Conservation (phyloP, 2,888 invertebrate genomes). For the Zhuqinia jingwanae region DNA sequence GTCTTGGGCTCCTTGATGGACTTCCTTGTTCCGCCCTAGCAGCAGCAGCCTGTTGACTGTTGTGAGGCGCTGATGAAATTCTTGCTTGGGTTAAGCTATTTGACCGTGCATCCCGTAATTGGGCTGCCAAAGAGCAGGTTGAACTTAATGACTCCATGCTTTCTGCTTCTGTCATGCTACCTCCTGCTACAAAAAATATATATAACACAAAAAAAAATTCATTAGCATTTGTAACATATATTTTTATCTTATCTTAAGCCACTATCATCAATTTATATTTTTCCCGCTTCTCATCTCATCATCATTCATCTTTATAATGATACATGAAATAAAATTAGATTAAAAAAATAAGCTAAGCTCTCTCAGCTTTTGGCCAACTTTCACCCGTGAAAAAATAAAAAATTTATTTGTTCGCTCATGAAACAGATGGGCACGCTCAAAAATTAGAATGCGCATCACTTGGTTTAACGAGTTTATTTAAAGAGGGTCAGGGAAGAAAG, state of each 20-base stretch:
- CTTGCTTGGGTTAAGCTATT: conserved; percentile 86
- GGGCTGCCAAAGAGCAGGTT: conserved; percentile 83
- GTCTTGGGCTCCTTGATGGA: conserved; percentile 82
- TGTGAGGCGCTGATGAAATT: conserved; percentile 79
- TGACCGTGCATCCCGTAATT: conserved; percentile 88
- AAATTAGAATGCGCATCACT: conserved; percentile 11
- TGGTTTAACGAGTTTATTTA: conserved; percentile 31
- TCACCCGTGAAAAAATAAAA: too few relatives aligned
- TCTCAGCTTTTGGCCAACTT: too few relatives aligned
- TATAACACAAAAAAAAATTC: too few relatives aligned
- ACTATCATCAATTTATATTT: neutral
- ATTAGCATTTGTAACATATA: too few relatives aligned
- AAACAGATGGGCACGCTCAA: neutral
- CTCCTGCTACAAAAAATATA: conserved; percentile 73
- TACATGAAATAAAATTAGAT: too few relatives aligned
- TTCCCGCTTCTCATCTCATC: neutral
- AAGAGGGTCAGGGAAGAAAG: neutral
- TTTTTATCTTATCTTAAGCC: too few relatives aligned
- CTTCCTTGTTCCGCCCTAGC: conserved; percentile 80
- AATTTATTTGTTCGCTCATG: neutral
- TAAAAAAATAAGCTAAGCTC: too few relatives aligned
- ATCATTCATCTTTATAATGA: too few relatives aligned
- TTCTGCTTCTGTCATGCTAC: conserved; percentile 92
- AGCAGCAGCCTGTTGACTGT: conserved; percentile 82
- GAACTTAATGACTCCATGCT: conserved; percentile 86